Evolutionary conservation across 2,888 invertebrate genomes (phyloP), one percentile per base, ranked within the genome.

Genomic region (Pedicia rivosa): DNA sequence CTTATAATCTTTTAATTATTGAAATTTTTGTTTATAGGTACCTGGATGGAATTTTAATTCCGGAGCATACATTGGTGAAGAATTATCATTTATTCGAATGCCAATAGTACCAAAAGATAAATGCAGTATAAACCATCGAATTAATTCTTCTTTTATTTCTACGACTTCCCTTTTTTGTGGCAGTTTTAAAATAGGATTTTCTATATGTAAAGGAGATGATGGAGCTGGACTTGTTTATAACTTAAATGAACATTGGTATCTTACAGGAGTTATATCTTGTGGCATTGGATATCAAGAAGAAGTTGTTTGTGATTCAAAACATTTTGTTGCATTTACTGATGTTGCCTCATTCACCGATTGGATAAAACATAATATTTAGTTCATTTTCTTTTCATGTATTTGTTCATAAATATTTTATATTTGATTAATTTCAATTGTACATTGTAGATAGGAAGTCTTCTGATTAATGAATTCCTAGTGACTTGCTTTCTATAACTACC

Each of bases 81-180:
- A 70, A 42, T 50, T 74, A 25, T 66, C 64, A 13, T 57, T 69
- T 40, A 68, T 70, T 0, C 64, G 66, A 42, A 70, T 73, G 71
- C 72, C 72, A 0, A 62, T 73, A 7, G 69, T 72, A 1, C 64
- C 67, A 42, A 67, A 67, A 42, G 65, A 67, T 49, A 67, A 68
- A 5, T 74, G 74, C n/a, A n/a, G n/a, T 53, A 63, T 73, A 45
- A 56, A 68, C 13, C 32, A 12, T 7, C 20, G 20, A 13, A 5
- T 32, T 10, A 32, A 20, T 8, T 3, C 17, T 32, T 22, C 19
- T 7, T 20, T n/a, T 4, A 32, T 13, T 19, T 32, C 32, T 9
- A 20, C 4, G 6, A 10, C 16, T 4, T 27, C 27, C 8, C n/a
- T 27, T 34, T 43, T 20, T 30, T 43, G 43, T 38, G 45, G 43